These are phyloP conservation scores for Xylota segnis DNA, from an alignment of 2,888 invertebrate species.

Conservation along the genomic window DNA sequence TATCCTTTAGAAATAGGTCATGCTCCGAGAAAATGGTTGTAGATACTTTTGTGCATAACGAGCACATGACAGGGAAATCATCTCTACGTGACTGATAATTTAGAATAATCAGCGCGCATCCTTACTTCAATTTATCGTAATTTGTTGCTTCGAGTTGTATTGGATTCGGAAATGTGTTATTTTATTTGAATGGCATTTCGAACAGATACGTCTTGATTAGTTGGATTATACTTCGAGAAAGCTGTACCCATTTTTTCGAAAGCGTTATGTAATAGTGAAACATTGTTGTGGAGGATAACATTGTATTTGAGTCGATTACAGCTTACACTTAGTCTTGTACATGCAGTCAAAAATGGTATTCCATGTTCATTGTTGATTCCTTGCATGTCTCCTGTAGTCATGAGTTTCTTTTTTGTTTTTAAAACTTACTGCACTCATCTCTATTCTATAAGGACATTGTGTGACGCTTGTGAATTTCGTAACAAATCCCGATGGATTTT, in stretches of 20 bases:
- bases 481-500: not conserved
- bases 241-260: no score
- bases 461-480: not conserved
- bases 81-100: slow-evolving; percentile 48
- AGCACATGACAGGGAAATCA: slow-evolving; percentile 31
- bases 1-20: not conserved
- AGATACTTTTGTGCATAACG: slow-evolving; percentile 3
- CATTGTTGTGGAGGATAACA: not conserved
- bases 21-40: not conserved
- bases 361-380: slow-evolving; percentile 15
- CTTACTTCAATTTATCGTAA: slow-evolving; percentile 20
- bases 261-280: not conserved
- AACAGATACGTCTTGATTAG: not conserved
- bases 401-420: not conserved
- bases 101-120: slow-evolving; percentile 24
- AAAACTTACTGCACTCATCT: not conserved
- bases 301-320: not conserved
- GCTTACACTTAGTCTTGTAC: not conserved
- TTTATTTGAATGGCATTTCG: not conserved
- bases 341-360: not conserved
- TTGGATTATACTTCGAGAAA: not conserved
- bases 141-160: not conserved
- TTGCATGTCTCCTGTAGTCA: not conserved
- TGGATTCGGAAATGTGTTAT: not conserved
- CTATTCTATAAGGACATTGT: not conserved